Conservation (phyloP, 2,888 invertebrate species). For the Trichogramma evanescens region DNA sequence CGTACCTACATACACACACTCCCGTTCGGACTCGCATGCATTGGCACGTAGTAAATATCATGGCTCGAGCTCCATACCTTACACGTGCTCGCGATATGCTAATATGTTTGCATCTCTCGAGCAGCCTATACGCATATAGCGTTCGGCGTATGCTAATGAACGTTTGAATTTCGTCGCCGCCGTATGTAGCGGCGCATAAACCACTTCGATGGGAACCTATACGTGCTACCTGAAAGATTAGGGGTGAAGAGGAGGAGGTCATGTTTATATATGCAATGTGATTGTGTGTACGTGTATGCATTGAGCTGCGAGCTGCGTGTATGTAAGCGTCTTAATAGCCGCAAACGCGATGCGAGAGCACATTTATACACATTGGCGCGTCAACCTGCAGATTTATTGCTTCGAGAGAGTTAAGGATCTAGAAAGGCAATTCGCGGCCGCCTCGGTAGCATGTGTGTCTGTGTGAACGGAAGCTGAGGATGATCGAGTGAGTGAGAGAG, state of each 20-base stretch:
- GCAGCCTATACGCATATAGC: conserved; percentile 20
- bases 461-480: conserved; percentile 43
- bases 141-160: conserved; percentile 43
- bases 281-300: conserved; percentile 21
- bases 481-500: conserved; percentile 23
- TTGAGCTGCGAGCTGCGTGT: conserved; percentile 13
- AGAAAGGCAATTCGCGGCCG: conserved; percentile 3
- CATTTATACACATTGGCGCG: not conserved
- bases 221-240: conserved; percentile 14
- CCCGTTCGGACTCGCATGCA: conserved; percentile 37
- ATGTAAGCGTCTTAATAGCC: conserved; percentile 45
- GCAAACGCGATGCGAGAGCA: conserved; percentile 26
- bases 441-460: conserved; percentile 7
- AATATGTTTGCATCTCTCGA: conserved; percentile 38
- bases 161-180: conserved; percentile 45
- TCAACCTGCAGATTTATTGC: conserved; percentile 45
- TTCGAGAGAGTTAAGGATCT: conserved; percentile 20
- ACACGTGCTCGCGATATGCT: conserved; percentile 39
- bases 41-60: conserved; percentile 37
- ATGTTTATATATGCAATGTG: conserved; percentile 13
- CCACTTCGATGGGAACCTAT: conserved; percentile 42
- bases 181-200: conserved; percentile 15
- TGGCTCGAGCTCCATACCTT: conserved; percentile 18
- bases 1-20: conserved; percentile 22
- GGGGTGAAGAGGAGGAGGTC: conserved; percentile 11